Evolutionary conservation across 1,140 invertebrate species (phyloP).

Genomic region (Bombus superbus): DNA sequence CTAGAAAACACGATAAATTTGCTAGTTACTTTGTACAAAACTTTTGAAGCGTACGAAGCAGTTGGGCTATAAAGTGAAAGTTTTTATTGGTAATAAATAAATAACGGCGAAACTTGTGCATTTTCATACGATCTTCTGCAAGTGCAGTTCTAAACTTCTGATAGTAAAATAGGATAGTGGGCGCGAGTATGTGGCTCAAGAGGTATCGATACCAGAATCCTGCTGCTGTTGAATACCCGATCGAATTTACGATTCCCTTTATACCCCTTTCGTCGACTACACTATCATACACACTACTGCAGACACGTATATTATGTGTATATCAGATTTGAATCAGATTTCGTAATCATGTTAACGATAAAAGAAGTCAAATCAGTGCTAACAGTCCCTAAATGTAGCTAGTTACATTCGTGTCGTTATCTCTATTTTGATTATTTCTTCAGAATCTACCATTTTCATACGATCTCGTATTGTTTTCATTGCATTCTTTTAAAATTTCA

Average conservation of each 20-base stretch:
- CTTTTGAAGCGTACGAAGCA: background rate
- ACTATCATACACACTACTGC: no score
- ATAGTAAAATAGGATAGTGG: background rate
- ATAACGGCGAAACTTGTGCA: background rate
- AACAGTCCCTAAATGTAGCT: no score
- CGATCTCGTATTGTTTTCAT: no score
- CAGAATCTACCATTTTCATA: background rate
- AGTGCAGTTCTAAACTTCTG: background rate
- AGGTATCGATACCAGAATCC: background rate
- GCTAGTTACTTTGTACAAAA: background rate
- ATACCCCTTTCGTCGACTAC: background rate
- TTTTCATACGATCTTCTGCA: background rate
- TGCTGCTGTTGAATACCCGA: background rate
- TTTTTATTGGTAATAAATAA: background rate
- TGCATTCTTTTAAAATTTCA: no score
- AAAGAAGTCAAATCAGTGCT: background rate
- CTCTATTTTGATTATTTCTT: background rate
- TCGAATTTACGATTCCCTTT: background rate
- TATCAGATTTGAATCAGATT: background rate
- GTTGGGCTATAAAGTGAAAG: background rate
- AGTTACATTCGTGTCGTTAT: background rate
- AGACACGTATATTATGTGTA: background rate
- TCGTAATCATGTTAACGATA: background rate
- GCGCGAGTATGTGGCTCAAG: background rate
- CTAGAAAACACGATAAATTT: background rate